Conservation (phyloP, 2,888 invertebrate species). For the Boloria selene region DNA sequence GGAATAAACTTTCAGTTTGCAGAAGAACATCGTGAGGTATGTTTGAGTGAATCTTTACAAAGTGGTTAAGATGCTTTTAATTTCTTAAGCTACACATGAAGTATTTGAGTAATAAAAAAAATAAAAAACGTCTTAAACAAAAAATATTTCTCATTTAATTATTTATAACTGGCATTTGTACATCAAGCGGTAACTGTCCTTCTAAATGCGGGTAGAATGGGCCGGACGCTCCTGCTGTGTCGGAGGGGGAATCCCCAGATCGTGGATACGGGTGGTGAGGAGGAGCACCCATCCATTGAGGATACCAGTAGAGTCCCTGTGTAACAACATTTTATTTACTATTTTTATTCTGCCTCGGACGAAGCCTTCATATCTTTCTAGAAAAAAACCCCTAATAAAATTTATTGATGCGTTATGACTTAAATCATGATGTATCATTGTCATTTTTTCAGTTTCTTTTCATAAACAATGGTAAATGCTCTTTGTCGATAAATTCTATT, state of each 20-base stretch:
- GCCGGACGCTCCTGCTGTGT: conserved; percentile 36
- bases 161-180: conserved; percentile 16
- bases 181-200: conserved; percentile 25
- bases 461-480: too few relatives aligned
- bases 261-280: conserved; percentile 70
- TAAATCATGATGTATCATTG: too few relatives aligned
- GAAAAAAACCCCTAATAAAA: too few relatives aligned
- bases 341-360: too few relatives aligned
- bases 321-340: background rate
- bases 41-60: background rate
- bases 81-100: background rate
- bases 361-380: too few relatives aligned
- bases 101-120: conserved; percentile 6
- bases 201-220: conserved; percentile 58
- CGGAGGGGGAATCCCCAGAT: conserved; percentile 50
- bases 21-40: too few relatives aligned
- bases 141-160: conserved; percentile 8
- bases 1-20: conserved; percentile 6
- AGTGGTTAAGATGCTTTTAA: background rate
- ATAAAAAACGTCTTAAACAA: background rate
- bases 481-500: too few relatives aligned
- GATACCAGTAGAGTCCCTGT: conserved; percentile 77
- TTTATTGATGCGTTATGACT: too few relatives aligned
- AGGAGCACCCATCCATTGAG: conserved; percentile 75
- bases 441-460: too few relatives aligned